These are phyloP conservation scores for Micoletzkya japonica DNA, from an alignment of 2,888 invertebrate species.

Conservation along the genomic window DNA sequence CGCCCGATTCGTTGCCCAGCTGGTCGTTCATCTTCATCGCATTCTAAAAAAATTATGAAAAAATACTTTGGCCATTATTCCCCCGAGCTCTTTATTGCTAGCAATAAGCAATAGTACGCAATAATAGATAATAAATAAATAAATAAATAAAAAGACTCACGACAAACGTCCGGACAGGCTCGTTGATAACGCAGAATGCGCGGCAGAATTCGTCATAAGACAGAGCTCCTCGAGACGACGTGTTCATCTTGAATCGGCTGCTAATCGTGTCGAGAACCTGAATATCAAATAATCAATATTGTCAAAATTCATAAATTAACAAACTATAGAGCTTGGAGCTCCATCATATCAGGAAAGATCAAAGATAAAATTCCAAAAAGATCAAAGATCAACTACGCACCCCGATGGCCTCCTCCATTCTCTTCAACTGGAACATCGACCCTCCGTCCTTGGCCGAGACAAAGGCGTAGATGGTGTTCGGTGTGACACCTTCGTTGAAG, in stretches of 20 bases:
- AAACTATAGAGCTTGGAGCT: too few species aligned
- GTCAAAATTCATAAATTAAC: background rate
- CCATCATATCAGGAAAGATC: too few species aligned
- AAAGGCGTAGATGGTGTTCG: slow-evolving; percentile 57
- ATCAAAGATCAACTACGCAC: background rate
- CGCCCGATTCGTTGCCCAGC: background rate
- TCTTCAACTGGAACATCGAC: background rate
- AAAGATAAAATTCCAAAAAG: too few species aligned
- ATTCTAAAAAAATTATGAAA: slow-evolving; percentile 1
- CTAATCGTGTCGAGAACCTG: slow-evolving; percentile 55
- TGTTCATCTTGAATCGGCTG: slow-evolving; percentile 45
- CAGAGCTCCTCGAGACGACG: slow-evolving; percentile 32
- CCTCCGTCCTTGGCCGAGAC: slow-evolving; percentile 48
- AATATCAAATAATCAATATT: background rate
- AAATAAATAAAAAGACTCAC: slow-evolving; percentile 39
- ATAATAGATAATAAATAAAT: background rate
- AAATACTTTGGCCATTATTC: too few species aligned
- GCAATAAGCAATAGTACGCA: background rate
- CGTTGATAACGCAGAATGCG: slow-evolving; percentile 60
- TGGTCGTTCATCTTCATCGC: slow-evolving; percentile 5
- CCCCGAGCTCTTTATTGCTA: too few species aligned
- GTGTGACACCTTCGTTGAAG: slow-evolving; percentile 27
- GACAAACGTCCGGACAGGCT: slow-evolving; percentile 60
- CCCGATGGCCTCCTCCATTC: slow-evolving; percentile 15
- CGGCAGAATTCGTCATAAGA: slow-evolving; percentile 56